These are phyloP conservation scores for Epinotia bilunana DNA, from an alignment of 2,888 invertebrate species.

Conservation along the genomic window DNA sequence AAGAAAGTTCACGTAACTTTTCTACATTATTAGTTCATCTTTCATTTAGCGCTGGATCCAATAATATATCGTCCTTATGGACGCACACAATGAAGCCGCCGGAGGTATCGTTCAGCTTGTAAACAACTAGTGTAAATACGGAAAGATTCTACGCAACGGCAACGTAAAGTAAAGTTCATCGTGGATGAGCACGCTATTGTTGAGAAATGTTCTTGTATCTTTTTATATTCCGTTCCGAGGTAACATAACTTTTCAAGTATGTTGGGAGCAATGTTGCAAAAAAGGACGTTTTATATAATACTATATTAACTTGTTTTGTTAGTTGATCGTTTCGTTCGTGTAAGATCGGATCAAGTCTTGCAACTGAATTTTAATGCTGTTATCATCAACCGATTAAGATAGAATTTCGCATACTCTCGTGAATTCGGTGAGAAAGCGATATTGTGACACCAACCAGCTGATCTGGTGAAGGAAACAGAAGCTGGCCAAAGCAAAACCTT, in stretches of 20 bases:
- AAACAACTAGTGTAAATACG: constrained; percentile 40
- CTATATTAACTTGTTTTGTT: no score
- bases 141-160: constrained; percentile 33
- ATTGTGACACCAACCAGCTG: no score
- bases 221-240: neutral
- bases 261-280: neutral
- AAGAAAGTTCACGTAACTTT: constrained; percentile 35
- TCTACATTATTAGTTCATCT: constrained; percentile 40
- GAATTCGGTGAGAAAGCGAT: no score
- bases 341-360: no score
- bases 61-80: constrained; percentile 34
- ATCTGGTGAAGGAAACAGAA: no score
- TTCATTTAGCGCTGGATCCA: constrained; percentile 36
- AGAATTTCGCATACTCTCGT: no score
- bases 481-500: no score
- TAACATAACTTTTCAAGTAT: constrained; percentile 4
- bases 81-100: constrained; percentile 20
- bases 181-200: constrained; percentile 8
- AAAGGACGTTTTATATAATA: no score
- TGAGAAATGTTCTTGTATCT: neutral
- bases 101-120: constrained; percentile 37
- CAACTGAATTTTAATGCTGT: no score
- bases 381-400: no score
- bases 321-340: no score
- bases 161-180: constrained; percentile 35